A percentile compares a stretch with the other conserved stretches of the same genome.
Conservation (phyloP, 2,113 vertebrate species). For the Lucifuga dentata region DNA sequence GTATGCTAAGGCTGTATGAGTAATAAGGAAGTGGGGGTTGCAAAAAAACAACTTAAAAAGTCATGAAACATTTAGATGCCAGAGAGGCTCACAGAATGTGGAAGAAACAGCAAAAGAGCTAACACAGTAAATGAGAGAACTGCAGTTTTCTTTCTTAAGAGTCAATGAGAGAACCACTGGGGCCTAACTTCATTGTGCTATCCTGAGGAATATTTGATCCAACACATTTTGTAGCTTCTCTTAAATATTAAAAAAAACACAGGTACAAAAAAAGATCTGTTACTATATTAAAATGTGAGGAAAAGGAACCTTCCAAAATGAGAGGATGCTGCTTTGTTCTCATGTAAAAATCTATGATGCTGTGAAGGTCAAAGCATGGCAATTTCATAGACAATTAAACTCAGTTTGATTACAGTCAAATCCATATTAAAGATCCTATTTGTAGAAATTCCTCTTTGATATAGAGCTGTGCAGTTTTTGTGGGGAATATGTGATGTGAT, state of each 20-base stretch:
- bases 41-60: constrained; percentile 84
- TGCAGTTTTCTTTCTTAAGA: constrained; percentile 69
- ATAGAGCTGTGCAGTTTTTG: too few relatives aligned
- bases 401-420: constrained; percentile 14
- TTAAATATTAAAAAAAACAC: constrained; percentile 45
- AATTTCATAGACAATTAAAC: too few relatives aligned
- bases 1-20: constrained; percentile 79
- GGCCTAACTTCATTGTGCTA: constrained; percentile 49
- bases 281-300: constrained; percentile 34
- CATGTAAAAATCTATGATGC: not conserved
- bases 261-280: constrained; percentile 16
- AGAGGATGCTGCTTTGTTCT: constrained; percentile 11
- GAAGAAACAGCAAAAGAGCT: constrained; percentile 61
- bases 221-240: constrained; percentile 23
- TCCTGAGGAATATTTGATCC: constrained; percentile 60
- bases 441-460: not conserved
- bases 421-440: not conserved
- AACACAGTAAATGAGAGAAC: constrained; percentile 80
- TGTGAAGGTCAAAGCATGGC: constrained; percentile 21
- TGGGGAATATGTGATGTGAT: not conserved
- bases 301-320: constrained; percentile 15
- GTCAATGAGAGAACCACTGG: constrained; percentile 58
- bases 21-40: constrained; percentile 81
- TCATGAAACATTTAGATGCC: constrained; percentile 85
- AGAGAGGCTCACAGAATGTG: constrained; percentile 74